These are phyloP conservation scores for Nesogale talazaci DNA, from an alignment of 2,113 vertebrate genomes.

Conservation along the genomic window DNA sequence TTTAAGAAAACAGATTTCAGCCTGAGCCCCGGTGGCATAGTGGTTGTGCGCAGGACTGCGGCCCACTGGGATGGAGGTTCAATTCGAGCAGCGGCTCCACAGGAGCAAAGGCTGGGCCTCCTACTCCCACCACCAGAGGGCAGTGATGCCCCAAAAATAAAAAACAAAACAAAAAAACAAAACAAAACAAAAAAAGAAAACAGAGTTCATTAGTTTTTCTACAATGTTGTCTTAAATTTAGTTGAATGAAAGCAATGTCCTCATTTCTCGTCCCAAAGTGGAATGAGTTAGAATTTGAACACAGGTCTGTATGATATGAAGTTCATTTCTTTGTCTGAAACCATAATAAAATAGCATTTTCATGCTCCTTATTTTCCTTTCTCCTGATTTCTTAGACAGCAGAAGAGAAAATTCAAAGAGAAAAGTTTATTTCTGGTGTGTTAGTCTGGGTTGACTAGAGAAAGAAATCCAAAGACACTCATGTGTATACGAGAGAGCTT, in stretches of 20 bases:
- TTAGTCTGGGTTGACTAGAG: too few species aligned
- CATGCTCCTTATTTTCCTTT: background rate
- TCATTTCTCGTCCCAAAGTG: background rate
- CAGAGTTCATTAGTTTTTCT: background rate
- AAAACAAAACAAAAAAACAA: too few species aligned
- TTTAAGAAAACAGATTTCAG: constrained; percentile 23
- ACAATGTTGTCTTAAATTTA: background rate
- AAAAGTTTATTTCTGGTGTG: background rate
- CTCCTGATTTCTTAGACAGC: background rate
- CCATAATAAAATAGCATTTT: background rate
- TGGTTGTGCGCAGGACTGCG: too few species aligned
- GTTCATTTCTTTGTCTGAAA: background rate
- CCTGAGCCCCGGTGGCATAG: too few species aligned
- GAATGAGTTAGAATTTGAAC: background rate
- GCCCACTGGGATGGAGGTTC: too few species aligned
- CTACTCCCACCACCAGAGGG: too few species aligned
- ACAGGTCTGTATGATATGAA: background rate
- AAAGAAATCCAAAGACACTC: too few species aligned
- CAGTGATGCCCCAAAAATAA: too few species aligned
- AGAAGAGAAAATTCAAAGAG: constrained; percentile 10
- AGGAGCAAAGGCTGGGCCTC: too few species aligned
- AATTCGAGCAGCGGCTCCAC: too few species aligned
- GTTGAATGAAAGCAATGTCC: background rate
- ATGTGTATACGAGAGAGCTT: too few species aligned
- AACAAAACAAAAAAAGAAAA: too few species aligned